Evolutionary conservation across 1,140 invertebrate genomes (phyloP).

Genomic region (Sinonovacula constricta): DNA sequence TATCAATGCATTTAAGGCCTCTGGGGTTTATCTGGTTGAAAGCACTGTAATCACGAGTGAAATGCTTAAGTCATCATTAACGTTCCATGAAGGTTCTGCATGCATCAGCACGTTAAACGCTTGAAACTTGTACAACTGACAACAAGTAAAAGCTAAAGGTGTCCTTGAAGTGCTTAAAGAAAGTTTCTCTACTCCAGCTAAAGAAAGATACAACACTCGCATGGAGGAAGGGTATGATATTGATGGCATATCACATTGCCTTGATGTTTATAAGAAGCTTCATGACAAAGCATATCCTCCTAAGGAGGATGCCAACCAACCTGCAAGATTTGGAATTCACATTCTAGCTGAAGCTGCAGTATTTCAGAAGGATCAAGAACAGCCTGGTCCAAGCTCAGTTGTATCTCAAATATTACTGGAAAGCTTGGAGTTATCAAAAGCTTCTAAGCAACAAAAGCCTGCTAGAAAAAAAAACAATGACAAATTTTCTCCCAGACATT

Average conservation of each 20-base stretch:
- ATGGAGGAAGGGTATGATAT: conserved; percentile 44
- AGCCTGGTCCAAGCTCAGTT: not conserved
- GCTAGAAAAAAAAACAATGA: not conserved
- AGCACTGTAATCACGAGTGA: conserved; percentile 21
- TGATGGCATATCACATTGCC: conserved; percentile 41
- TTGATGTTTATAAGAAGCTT: conserved; percentile 45
- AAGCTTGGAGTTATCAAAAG: conserved; percentile 18
- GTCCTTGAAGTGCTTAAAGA: conserved; percentile 2
- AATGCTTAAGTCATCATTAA: conserved; percentile 26
- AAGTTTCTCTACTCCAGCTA: conserved; percentile 13
- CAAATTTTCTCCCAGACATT: conserved; percentile 2
- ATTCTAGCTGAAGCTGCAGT: not conserved
- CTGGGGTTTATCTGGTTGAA: conserved; percentile 35
- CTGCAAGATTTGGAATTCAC: not conserved
- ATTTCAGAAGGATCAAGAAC: conserved; percentile 18
- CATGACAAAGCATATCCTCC: conserved; percentile 5
- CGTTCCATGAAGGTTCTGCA: conserved; percentile 4
- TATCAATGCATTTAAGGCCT: conserved; percentile 29
- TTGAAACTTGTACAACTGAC: not conserved
- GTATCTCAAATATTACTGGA: conserved; percentile 15
- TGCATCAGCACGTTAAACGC: not conserved
- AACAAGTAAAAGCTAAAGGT: conserved; percentile 2
- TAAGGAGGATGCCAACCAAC: not conserved
- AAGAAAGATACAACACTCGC: not conserved
- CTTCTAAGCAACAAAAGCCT: not conserved